Base-by-base conservation (phyloP, 1,140 invertebrate species). In the Trialeurodes vaporariorum region DNA sequence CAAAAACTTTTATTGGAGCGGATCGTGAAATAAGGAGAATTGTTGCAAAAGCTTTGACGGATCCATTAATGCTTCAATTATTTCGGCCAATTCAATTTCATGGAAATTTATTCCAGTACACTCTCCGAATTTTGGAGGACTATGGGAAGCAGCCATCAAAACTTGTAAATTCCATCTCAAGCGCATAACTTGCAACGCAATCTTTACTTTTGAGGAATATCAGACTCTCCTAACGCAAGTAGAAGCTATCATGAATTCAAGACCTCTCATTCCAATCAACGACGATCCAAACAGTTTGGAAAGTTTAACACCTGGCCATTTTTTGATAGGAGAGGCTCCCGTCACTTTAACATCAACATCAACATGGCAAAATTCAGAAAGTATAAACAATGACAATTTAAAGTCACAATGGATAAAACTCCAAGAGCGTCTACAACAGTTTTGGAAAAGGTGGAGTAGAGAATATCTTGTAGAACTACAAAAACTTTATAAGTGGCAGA, bases 1-100 rank as follows among this genome's bases (percentile, higher is more conserved):
- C 75, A 0, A 76, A 73, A 1, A 80, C 79, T 68, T 80, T 77
- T 64, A 70, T 77, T 13, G 74, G 75, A 25, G 71, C 73, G 17
- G 24, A 65, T 1, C 61, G 63, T n/a, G 40, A 69, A 9, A 59
- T 73, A 5, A 5, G 17, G 17, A 9, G 34, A 9, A 49, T 49
- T 5, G 5, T 49, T 49, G 34, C 5, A 9, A 49, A 9, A 49
- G 17, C 17, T 49, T 9, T 9, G 5, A 17, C 5, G 17, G 34
- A 49, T 17, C 34, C 34, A 9, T 9, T 17, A 49, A 49, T 49
- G 5, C 17, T 17, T 9, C 5, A 49, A 49, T 49, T 9, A 5
- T 49, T 5, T 49, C 34, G 17, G 34, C 5, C 17, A 49, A 49
- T 49, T 17, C 5, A 5, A 49, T 24, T 24, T 13, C 34, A 34